Base-by-base conservation (phyloP, 1,140 invertebrate species). In the Pogonomyrmex californicus region DNA sequence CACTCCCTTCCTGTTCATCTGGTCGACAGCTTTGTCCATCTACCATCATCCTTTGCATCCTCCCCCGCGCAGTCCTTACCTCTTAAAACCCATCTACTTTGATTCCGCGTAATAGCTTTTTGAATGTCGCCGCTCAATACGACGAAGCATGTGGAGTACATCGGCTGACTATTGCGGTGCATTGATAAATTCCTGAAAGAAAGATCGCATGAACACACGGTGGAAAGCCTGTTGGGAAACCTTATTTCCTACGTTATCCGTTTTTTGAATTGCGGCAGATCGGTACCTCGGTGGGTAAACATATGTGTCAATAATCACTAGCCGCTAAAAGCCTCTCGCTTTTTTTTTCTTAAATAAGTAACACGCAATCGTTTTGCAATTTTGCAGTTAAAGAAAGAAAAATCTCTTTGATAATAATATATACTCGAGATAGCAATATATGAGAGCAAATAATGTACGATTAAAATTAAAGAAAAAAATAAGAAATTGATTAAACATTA, bases 1-100 rank as follows among this genome's bases (percentile, higher is more conserved):
- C 85, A 85, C 89, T 90, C 87, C 75, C 88, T 91, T 87, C 70
- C 76, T 89, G 71, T 87, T 82, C 83, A 86, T 82, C 85, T 83
- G 63, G 44, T 30, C 71, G 87, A 86, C 68, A 86, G 82, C 68
- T 88, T 76, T 88, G 83, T 88, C 76, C 77, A 62, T 54, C 70
- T 83, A 85, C 58, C 60, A 5, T 56, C 65, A 58, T 83, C 62
- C 73, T 79, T 38, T 47, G 44, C 49, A 65, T 10, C 63, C 63
- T 54, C 10, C 17, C 47, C 41, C 58, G 54, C 60, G 54, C 56
- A 54, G 62, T 73, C 47, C 30, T 58, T 17, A 44, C 56, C 56
- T 58, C 78, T 88, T 88, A 62, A 78, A 89, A 89, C 44, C 58
- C 23, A 23, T 23, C 23, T 88, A 88, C 76, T 89, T 89, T 88